Conservation (phyloP, 1,140 invertebrate genomes). For the Periplaneta americana region DNA sequence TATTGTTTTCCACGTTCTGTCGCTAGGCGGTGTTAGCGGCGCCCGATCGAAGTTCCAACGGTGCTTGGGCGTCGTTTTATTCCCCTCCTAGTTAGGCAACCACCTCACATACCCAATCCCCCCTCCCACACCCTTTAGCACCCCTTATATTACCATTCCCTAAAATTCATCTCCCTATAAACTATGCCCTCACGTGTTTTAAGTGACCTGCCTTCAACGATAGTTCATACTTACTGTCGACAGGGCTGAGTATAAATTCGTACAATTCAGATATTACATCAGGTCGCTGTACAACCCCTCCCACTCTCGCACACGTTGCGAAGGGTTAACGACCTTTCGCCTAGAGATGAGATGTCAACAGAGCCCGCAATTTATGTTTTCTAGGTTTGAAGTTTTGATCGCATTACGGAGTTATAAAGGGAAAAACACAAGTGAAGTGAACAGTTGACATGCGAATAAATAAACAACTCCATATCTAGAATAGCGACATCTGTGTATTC, state of each 20-base stretch:
- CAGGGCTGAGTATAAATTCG: not conserved
- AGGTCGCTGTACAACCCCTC: not conserved
- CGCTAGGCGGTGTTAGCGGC: constrained; percentile 15
- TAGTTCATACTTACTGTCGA: not conserved
- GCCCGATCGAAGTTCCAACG: constrained; percentile 16
- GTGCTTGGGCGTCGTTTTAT: constrained; percentile 6
- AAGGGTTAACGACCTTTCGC: not conserved
- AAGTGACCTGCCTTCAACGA: not conserved
- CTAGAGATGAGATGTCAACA: not conserved
- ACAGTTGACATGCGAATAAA: not conserved
- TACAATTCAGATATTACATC: not conserved
- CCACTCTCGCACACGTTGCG: not conserved
- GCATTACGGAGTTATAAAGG: not conserved
- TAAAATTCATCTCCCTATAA: not conserved
- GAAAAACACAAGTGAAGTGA: not conserved
- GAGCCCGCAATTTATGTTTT: not conserved
- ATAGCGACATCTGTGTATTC: not conserved
- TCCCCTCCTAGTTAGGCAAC: not conserved
- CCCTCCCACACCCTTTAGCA: constrained; percentile 17
- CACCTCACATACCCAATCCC: constrained; percentile 6
- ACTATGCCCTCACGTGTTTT: not conserved
- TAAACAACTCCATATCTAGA: not conserved
- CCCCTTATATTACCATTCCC: not conserved
- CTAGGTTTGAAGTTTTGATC: not conserved
- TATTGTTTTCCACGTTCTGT: not conserved